Conservation (phyloP, 2,797 vertebrate genomes). For the Rousettus madagascariensis region DNA sequence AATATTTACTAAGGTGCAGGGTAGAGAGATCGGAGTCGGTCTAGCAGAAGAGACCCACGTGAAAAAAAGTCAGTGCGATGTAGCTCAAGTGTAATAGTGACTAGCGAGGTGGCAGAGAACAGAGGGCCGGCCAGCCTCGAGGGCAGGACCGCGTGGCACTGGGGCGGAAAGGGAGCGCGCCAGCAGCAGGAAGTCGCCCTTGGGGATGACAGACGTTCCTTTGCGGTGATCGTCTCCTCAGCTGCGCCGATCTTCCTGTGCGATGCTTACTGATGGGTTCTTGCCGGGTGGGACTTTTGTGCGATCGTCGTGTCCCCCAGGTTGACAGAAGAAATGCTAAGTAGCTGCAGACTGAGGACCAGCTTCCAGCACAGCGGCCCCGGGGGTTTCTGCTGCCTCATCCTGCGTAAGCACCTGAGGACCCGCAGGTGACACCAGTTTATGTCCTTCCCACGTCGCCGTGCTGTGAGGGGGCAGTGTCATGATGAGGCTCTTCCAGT, state of each 20-base stretch:
- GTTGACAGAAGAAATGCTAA: not conserved
- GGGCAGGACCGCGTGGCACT: accelerated
- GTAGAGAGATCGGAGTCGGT: not conserved
- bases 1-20: not conserved
- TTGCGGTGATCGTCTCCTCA: not conserved
- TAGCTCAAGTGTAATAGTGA: too few species aligned
- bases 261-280: too few species aligned
- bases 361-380: not conserved
- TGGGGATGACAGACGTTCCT: too few species aligned
- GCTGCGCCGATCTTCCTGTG: not conserved
- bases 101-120: not conserved
- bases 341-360: not conserved
- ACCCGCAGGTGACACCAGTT: accelerated
- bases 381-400: not conserved
- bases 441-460: not conserved
- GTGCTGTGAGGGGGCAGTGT: not conserved
- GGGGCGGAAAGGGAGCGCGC: too few species aligned
- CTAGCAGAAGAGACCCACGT: not conserved
- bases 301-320: too few species aligned
- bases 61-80: not conserved
- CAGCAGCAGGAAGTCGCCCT: not conserved
- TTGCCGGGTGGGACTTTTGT: not conserved
- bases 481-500: not conserved
- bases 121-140: too few species aligned
- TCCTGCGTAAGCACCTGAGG: not conserved